Conservation (phyloP, 2,797 vertebrate genomes). For the Gallinago stenura region DNA sequence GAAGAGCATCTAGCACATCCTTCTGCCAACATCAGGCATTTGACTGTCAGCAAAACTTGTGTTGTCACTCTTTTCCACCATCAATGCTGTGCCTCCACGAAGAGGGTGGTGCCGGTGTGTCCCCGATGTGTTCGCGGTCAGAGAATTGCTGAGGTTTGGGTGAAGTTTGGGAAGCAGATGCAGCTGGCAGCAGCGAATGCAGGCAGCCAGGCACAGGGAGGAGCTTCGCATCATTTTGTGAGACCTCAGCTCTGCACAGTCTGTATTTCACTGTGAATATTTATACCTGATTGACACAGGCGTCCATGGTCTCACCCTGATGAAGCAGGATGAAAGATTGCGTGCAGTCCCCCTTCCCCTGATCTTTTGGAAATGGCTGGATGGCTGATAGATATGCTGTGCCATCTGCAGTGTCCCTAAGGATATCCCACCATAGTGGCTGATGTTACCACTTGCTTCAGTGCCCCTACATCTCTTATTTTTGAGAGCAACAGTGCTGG, state of each 20-base stretch:
- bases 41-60: neutral
- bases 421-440: neutral
- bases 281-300: neutral
- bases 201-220: neutral
- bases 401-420: neutral
- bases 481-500: neutral
- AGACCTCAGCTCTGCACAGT: neutral
- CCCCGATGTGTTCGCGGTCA: neutral
- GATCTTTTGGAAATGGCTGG: neutral
- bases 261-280: neutral
- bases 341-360: neutral
- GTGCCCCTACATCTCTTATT: neutral
- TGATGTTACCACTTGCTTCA: neutral
- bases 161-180: neutral
- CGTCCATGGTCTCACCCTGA: neutral
- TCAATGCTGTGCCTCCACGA: neutral
- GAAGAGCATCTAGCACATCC: fast-evolving
- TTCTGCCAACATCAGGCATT: neutral
- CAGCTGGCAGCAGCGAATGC: constrained; percentile 16
- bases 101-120: neutral
- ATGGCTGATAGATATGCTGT: neutral
- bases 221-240: neutral
- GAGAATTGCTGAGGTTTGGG: neutral
- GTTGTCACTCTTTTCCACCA: constrained; percentile 57
- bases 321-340: fast-evolving